Conservation (phyloP, 2,888 invertebrate genomes). For the Nasonia oneida region DNA sequence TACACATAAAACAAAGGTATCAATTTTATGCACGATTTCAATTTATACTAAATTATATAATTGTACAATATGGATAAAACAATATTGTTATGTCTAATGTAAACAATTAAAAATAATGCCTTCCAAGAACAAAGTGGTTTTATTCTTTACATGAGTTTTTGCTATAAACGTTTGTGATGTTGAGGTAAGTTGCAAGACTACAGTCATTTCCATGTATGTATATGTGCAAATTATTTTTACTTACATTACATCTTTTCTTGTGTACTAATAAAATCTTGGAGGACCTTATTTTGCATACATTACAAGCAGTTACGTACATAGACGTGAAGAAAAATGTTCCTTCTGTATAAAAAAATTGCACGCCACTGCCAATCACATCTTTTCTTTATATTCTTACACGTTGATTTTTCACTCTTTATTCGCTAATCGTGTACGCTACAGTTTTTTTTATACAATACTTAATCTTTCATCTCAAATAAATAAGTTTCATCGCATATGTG, state of each 20-base stretch:
- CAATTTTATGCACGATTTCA: conserved; percentile 44
- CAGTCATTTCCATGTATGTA: conserved; percentile 7
- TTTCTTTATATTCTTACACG: conserved; percentile 32
- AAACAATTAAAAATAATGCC: conserved; percentile 55
- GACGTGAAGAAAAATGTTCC: conserved; percentile 32
- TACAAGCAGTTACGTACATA: conserved; percentile 53
- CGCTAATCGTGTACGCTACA: conserved; percentile 28
- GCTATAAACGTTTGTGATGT: neutral
- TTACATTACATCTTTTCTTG: neutral
- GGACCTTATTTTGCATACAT: conserved; percentile 52
- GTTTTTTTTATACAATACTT: conserved; percentile 52
- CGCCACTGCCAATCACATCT: conserved; percentile 52
- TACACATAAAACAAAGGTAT: conserved; percentile 56
- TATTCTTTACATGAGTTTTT: conserved; percentile 12
- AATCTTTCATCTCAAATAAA: conserved; percentile 52
- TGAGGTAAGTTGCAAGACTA: neutral
- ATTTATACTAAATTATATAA: conserved; percentile 45
- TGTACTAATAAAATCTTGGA: conserved; percentile 43
- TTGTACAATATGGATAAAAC: conserved; percentile 54
- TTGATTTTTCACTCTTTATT: conserved; percentile 33
- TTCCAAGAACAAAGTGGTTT: conserved; percentile 51
- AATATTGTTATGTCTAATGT: conserved; percentile 39
- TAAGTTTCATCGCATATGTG: conserved; percentile 27
- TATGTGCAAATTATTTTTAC: conserved; percentile 17
- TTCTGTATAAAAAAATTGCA: conserved; percentile 58